Evolutionary conservation across 2,797 vertebrate species (phyloP).

Genomic region (Danio kyathit): DNA sequence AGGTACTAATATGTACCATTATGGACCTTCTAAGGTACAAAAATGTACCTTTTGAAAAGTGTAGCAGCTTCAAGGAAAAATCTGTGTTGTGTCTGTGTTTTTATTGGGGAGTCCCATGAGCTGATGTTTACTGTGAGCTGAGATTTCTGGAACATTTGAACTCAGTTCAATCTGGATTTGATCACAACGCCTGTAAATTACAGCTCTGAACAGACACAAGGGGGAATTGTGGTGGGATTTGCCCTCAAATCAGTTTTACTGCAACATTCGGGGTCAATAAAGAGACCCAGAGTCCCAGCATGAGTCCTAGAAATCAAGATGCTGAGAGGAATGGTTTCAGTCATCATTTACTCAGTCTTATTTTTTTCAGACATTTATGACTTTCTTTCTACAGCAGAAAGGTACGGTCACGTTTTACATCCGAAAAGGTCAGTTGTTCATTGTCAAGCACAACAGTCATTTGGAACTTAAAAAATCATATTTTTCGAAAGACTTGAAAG

Average conservation of each 20-base stretch:
- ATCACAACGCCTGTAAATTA: constrained; percentile 38
- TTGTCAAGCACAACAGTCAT: no score
- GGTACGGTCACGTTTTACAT: no score
- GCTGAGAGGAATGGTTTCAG: constrained; percentile 9
- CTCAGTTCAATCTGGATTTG: constrained; percentile 37
- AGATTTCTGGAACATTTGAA: constrained; percentile 31
- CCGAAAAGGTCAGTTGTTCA: no score
- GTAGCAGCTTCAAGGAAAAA: no score
- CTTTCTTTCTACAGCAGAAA: not conserved
- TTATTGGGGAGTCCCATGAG: constrained; percentile 18
- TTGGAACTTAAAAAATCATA: no score
- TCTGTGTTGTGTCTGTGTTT: not conserved
- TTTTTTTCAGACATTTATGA: not conserved
- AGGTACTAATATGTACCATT: no score
- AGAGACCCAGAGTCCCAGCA: constrained; percentile 41
- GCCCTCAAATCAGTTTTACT: constrained; percentile 47
- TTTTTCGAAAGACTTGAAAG: no score
- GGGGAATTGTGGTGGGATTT: constrained; percentile 32
- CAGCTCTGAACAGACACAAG: constrained; percentile 31
- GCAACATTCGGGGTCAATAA: constrained; percentile 37
- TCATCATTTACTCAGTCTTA: constrained; percentile 8
- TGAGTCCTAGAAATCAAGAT: not conserved
- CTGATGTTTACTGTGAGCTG: constrained; percentile 23
- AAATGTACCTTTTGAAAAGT: no score
- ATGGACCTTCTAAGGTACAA: no score